These are phyloP conservation scores for Acholoe squamosa DNA, from an alignment of 2,888 invertebrate genomes.

Conservation along the genomic window DNA sequence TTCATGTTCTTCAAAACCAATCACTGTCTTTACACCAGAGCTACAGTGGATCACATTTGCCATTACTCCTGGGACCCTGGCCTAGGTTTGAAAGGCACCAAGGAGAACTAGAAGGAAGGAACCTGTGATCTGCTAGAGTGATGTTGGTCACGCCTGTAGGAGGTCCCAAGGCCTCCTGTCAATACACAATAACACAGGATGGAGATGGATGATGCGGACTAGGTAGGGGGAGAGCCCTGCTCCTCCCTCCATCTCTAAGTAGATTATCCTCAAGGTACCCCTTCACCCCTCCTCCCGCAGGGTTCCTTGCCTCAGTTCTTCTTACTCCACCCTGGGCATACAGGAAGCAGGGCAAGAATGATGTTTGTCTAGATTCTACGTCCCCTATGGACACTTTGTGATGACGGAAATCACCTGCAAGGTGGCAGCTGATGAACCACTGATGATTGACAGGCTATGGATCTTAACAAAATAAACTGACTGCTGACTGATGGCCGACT, in stretches of 20 bases:
- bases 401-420: no score
- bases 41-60: no score
- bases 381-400: neutral
- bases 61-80: no score
- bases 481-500: no score
- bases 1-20: no score
- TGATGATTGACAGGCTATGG: no score
- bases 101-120: neutral
- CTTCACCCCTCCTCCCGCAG: neutral
- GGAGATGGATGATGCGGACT: neutral
- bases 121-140: constrained; percentile 4
- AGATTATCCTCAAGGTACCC: constrained; percentile 24
- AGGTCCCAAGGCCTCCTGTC: constrained; percentile 12
- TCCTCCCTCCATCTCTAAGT: neutral
- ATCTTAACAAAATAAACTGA: no score
- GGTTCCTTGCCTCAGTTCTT: neutral
- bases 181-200: constrained; percentile 46
- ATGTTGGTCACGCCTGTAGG: constrained; percentile 51
- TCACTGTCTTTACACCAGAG: no score
- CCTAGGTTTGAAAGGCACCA: no score
- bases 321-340: neutral
- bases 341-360: neutral
- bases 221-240: neutral
- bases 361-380: neutral
- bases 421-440: no score